Base-by-base conservation (phyloP, 2,113 vertebrate genomes). In the Pyxicephalus adspersus region DNA sequence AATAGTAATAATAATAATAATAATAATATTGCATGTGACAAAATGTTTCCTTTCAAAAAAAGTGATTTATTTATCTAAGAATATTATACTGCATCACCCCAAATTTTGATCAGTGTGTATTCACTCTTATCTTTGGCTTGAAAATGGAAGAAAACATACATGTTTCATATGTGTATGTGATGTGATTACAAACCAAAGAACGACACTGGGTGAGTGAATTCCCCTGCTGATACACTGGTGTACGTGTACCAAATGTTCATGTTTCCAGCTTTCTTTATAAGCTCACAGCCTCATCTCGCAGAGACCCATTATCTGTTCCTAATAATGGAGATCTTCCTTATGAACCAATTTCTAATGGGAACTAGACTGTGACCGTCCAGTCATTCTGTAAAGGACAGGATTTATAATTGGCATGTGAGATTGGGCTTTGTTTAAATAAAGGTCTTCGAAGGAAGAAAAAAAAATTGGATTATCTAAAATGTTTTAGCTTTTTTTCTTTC, bases 361-460 rank as follows among this genome's bases (percentile, higher is more conserved):
- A 77, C 17, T 64, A 65, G 76, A 64, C 76, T 55, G 76, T 66
- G 76, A 77, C 76, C 38, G n/a, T 77, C 63, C 28, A 52, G 45
- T 64, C 51, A 55, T 66, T 66, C 31, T 16, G 23, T 64, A 64
- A 74, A 77, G 63, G 63, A 66, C 63, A 66, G 50, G 45, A 54
- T 31, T 65, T 64, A 65, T 66, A 66, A 77, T 77, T 77, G 58
- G 45, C 15, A 22, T 18, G 38, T 17, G 50, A 38, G 71, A 73
- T 58, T 74, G 54, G 34, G 54, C 71, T 74, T 74, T 74, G 71
- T 74, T 74, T 74, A 74, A 74, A 60, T 74, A 74, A 74, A 60
- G 58, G 28, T 60, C 13, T 5, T 52, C 17, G 45, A 51, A 52
- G 17, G 26, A n/a, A 17, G 3, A 34, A 63, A 45, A 71, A 71